phyloP scores from a whole-genome alignment of 2,888 invertebrate species.

The Sinopyrophorus schimmeli region DNA sequence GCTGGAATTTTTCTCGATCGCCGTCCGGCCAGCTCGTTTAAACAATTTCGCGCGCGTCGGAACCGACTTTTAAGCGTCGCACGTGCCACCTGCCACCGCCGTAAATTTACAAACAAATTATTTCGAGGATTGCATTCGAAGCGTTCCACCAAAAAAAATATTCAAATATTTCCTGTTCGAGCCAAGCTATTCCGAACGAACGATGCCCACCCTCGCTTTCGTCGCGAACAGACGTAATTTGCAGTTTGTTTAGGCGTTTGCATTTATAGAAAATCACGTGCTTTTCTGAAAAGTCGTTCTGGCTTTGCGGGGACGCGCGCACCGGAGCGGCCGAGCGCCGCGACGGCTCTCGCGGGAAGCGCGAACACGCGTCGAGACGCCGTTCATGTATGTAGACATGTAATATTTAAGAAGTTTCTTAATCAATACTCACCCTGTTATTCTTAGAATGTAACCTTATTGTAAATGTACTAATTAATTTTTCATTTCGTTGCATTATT shows the following conservation, averaged over 20 bases:
- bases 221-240: slow-evolving; percentile 41
- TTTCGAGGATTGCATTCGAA: slow-evolving; percentile 27
- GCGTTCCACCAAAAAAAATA: slow-evolving; percentile 25
- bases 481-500: slow-evolving; percentile 17
- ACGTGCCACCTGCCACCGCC: slow-evolving; percentile 5
- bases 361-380: slow-evolving; percentile 30
- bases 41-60: neutral
- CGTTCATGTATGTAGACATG: slow-evolving; percentile 35
- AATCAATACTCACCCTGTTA: slow-evolving; percentile 37
- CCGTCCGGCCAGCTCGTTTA: slow-evolving; percentile 14
- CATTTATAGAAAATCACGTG: slow-evolving; percentile 32
- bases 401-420: slow-evolving; percentile 39
- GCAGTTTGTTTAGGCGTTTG: slow-evolving; percentile 36
- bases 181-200: slow-evolving; percentile 50
- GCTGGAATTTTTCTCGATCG: slow-evolving; percentile 35
- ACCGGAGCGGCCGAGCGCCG: slow-evolving; percentile 37
- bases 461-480: slow-evolving; percentile 26
- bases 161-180: slow-evolving; percentile 26
- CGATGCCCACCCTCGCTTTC: slow-evolving; percentile 54
- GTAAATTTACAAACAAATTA: slow-evolving; percentile 15
- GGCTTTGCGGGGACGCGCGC: slow-evolving; percentile 31
- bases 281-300: slow-evolving; percentile 32
- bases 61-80: neutral
- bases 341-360: slow-evolving; percentile 38
- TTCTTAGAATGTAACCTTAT: slow-evolving; percentile 35